phyloP scores from a whole-genome alignment of 2,888 invertebrate species.

The Parnassius glacialis region DNA sequence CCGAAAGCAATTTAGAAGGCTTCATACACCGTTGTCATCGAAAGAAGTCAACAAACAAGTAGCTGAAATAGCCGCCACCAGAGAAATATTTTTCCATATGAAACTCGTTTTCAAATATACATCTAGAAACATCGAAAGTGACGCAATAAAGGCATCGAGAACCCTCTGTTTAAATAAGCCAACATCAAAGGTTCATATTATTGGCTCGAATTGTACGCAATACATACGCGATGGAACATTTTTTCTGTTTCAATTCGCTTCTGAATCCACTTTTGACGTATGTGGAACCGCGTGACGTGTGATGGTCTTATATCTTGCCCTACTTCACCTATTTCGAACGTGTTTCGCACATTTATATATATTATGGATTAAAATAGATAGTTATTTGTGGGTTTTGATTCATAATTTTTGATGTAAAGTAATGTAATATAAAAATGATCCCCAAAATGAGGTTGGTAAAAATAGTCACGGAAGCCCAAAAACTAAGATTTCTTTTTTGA shows the following conservation, averaged over 20 bases:
- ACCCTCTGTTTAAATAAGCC: conserved; percentile 68
- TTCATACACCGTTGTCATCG: conserved; percentile 4
- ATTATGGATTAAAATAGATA: too few species aligned
- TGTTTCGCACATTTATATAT: not conserved
- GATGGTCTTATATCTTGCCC: not conserved
- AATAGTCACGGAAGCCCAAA: too few species aligned
- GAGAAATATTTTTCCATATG: conserved; percentile 41
- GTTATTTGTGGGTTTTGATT: too few species aligned
- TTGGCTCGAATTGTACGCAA: conserved; percentile 26
- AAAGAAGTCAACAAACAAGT: conserved; percentile 20
- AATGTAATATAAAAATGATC: too few species aligned
- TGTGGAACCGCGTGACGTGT: conserved; percentile 5
- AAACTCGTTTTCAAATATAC: conserved; percentile 40
- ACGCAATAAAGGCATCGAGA: conserved; percentile 58
- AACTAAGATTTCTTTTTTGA: too few species aligned
- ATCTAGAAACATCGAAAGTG: conserved; percentile 34
- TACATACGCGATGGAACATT: conserved; percentile 16
- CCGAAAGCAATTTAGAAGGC: conserved; percentile 7
- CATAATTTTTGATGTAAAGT: too few species aligned
- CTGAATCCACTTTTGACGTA: conserved; percentile 17
- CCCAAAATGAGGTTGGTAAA: too few species aligned
- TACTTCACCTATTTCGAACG: conserved; percentile 5
- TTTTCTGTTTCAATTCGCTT: conserved; percentile 21
- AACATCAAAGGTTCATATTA: conserved; percentile 57
- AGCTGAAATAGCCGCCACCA: conserved; percentile 14